Evolutionary conservation across 2,113 vertebrate species (phyloP).

Genomic region (Siniperca chuatsi): DNA sequence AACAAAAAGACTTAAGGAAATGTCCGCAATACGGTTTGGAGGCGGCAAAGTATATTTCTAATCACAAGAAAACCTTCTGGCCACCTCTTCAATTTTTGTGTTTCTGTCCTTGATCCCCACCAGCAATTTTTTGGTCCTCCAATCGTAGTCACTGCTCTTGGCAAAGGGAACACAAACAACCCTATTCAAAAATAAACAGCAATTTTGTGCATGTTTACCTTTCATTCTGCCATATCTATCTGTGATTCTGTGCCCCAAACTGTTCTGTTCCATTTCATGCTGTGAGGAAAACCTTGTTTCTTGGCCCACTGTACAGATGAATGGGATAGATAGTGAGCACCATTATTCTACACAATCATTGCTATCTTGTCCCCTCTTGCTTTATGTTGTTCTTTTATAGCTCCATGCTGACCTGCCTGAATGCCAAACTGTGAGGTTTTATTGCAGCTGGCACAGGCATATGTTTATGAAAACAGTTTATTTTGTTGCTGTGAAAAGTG

Average conservation of each 20-base stretch:
- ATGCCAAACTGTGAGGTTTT: conserved; percentile 23
- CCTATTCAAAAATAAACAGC: conserved; percentile 66
- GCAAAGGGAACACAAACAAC: conserved; percentile 63
- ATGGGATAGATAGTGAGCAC: conserved; percentile 25
- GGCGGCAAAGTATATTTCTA: conserved; percentile 51
- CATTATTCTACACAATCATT: conserved; percentile 45
- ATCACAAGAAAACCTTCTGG: conserved; percentile 54
- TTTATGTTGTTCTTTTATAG: conserved; percentile 34
- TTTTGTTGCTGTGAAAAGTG: conserved; percentile 24
- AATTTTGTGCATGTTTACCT: conserved; percentile 69
- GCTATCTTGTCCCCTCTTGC: conserved; percentile 35
- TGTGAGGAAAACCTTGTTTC: conserved; percentile 55
- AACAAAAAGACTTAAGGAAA: conserved; percentile 25
- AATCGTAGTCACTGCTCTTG: conserved; percentile 41
- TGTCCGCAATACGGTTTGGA: conserved; percentile 42
- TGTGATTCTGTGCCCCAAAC: conserved; percentile 45
- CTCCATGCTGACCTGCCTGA: conserved; percentile 23
- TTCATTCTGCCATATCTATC: conserved; percentile 58
- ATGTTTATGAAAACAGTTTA: conserved; percentile 59
- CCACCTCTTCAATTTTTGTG: conserved; percentile 46
- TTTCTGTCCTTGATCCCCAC: conserved; percentile 46
- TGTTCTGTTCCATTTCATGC: conserved; percentile 52
- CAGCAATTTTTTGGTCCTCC: conserved; percentile 30
- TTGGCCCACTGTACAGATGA: conserved; percentile 53
- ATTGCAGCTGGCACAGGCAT: conserved; percentile 6